A percentile compares a stretch with the other conserved stretches of the same genome.
Conservation (phyloP, 2,113 vertebrate species). For the Heterotilapia buettikoferi region DNA sequence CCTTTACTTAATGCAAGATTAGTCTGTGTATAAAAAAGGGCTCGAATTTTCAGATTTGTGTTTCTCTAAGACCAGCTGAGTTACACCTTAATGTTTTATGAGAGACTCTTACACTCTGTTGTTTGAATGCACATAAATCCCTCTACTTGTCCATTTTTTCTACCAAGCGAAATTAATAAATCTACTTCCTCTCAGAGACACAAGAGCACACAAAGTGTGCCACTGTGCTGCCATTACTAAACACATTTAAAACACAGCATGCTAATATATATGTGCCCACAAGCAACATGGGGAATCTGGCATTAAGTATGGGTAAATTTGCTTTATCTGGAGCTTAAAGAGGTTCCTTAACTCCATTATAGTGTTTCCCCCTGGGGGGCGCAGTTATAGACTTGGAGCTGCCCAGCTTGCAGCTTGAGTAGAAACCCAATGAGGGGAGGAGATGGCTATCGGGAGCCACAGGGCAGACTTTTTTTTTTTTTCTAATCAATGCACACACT, state of each 20-base stretch:
- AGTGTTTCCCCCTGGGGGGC: slow-evolving; percentile 36
- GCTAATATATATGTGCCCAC: slow-evolving; percentile 9
- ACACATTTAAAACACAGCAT: not conserved
- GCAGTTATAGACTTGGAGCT: slow-evolving; percentile 36
- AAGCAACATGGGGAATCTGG: slow-evolving; percentile 30
- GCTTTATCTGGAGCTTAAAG: slow-evolving; percentile 51
- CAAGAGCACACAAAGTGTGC: not conserved
- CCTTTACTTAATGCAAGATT: not conserved
- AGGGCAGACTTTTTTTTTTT: slow-evolving; percentile 52
- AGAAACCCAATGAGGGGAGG: slow-evolving; percentile 58
- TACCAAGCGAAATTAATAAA: not conserved
- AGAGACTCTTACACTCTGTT: not conserved
- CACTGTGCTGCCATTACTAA: not conserved
- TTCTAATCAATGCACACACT: slow-evolving; percentile 37
- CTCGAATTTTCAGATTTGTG: not conserved
- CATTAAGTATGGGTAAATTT: slow-evolving; percentile 41
- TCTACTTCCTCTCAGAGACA: not conserved
- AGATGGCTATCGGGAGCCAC: slow-evolving; percentile 61
- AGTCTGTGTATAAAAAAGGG: not conserved
- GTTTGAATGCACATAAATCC: not conserved
- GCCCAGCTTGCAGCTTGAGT: slow-evolving; percentile 56
- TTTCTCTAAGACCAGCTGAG: not conserved
- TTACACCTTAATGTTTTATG: not conserved
- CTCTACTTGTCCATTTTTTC: not conserved
- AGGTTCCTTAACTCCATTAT: slow-evolving; percentile 46